Percentiles rank a stretch among this genome's conserved stretches.
Evolutionary conservation across 2,113 vertebrate species (phyloP).

Genomic region (Penelope pileata): DNA sequence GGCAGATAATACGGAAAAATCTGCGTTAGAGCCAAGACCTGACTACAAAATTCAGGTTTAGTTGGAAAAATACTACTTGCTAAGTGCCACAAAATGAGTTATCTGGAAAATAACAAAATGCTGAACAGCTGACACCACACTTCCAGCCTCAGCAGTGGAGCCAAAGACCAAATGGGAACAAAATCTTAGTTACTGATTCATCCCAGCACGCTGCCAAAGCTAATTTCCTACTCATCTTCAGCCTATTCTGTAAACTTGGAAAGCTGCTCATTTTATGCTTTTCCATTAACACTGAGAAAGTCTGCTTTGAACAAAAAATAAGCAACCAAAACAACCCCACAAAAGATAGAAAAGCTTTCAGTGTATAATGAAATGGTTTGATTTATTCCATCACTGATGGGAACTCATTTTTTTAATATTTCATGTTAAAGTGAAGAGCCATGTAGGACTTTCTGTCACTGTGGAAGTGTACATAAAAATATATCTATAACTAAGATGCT

Average conservation of each 20-base stretch:
- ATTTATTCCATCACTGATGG: neutral
- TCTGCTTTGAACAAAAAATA: neutral
- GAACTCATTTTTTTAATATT: neutral
- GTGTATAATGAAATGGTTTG: neutral
- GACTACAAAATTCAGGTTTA: neutral
- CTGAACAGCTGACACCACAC: neutral
- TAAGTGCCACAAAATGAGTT: neutral
- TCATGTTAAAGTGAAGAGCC: neutral
- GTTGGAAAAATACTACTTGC: neutral
- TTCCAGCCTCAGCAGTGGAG: constrained; percentile 18
- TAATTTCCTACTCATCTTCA: constrained; percentile 39
- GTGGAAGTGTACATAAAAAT: neutral
- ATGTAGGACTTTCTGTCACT: neutral
- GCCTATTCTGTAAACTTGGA: neutral
- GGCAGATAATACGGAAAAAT: neutral
- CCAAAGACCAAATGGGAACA: neutral
- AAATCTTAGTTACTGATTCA: constrained; percentile 15
- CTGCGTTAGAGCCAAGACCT: neutral
- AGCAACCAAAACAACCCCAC: neutral
- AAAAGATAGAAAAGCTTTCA: neutral
- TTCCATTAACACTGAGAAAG: neutral
- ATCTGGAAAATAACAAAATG: neutral
- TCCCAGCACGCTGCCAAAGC: constrained; percentile 32
- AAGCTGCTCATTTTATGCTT: neutral
- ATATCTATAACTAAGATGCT: neutral